These are phyloP conservation scores for Crematogaster levior DNA, from an alignment of 2,888 invertebrate species.

Conservation along the genomic window DNA sequence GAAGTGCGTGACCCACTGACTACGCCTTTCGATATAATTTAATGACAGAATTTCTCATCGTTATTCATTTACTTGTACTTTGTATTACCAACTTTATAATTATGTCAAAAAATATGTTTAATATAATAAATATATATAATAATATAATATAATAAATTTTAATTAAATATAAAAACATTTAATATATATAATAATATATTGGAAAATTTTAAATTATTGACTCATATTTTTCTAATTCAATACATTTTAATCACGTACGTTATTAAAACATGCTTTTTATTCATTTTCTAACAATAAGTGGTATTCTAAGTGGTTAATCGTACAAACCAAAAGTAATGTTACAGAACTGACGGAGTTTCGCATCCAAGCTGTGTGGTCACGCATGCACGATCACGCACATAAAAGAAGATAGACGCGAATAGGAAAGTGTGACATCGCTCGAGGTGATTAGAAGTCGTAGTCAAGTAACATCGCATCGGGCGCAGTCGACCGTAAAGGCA, in stretches of 20 bases:
- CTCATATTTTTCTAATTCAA: not conserved
- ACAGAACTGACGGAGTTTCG: not conserved
- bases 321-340: not conserved
- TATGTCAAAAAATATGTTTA: no score
- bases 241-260: not conserved
- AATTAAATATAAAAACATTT: not conserved
- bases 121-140: no score
- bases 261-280: not conserved
- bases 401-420: conserved; percentile 63
- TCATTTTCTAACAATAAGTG: no score
- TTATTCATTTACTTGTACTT: not conserved
- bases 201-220: not conserved
- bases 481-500: conserved; percentile 37
- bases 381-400: conserved; percentile 29
- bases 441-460: conserved; percentile 72
- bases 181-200: not conserved
- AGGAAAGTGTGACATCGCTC: conserved; percentile 75
- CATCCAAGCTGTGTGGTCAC: conserved; percentile 8
- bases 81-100: not conserved
- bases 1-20: conserved; percentile 42
- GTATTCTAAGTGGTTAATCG: not conserved
- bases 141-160: no score
- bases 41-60: conserved; percentile 37
- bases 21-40: conserved; percentile 46
- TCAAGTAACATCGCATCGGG: not conserved